Conservation (phyloP, 2,888 invertebrate species). For the Dorcus parallelipipedus region DNA sequence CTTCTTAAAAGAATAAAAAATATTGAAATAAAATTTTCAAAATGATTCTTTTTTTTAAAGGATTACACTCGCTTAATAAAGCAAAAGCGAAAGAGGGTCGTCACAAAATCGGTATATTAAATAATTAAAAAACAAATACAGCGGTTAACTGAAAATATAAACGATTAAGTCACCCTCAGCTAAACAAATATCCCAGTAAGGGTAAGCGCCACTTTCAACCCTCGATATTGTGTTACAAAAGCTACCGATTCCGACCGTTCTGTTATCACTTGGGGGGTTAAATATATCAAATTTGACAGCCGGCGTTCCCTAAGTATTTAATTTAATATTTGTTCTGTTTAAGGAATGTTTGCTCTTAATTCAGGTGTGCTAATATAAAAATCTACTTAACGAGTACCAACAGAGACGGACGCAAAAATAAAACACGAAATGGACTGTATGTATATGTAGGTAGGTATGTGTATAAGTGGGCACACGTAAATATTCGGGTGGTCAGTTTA, state of each 20-base stretch:
- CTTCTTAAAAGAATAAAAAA: too few relatives aligned
- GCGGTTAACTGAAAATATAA: slow-evolving; percentile 18
- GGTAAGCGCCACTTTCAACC: slow-evolving; percentile 11
- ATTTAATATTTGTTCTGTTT: slow-evolving; percentile 9
- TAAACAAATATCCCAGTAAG: slow-evolving; percentile 4
- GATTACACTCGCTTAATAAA: too few relatives aligned
- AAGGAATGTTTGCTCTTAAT: slow-evolving; percentile 13
- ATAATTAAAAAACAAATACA: slow-evolving; percentile 23
- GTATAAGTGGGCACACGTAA: too few relatives aligned
- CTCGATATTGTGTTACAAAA: slow-evolving; percentile 20
- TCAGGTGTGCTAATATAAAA: slow-evolving; percentile 16
- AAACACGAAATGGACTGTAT: too few relatives aligned
- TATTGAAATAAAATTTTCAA: too few relatives aligned
- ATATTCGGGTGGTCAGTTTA: slow-evolving; percentile 12
- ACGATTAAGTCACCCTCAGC: slow-evolving; percentile 16
- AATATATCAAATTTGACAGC: slow-evolving; percentile 18
- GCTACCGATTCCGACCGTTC: slow-evolving; percentile 16
- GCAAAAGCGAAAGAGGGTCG: too few relatives aligned
- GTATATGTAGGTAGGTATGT: too few relatives aligned
- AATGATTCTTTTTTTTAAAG: too few relatives aligned
- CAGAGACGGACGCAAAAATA: background rate
- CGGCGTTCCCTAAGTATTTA: slow-evolving; percentile 8
- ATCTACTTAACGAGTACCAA: slow-evolving; percentile 4
- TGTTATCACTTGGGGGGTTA: slow-evolving; percentile 14
- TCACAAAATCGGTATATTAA: slow-evolving; percentile 1